These are phyloP conservation scores for Aleiodes leptofemur DNA, from an alignment of 2,888 invertebrate genomes.

Conservation along the genomic window DNA sequence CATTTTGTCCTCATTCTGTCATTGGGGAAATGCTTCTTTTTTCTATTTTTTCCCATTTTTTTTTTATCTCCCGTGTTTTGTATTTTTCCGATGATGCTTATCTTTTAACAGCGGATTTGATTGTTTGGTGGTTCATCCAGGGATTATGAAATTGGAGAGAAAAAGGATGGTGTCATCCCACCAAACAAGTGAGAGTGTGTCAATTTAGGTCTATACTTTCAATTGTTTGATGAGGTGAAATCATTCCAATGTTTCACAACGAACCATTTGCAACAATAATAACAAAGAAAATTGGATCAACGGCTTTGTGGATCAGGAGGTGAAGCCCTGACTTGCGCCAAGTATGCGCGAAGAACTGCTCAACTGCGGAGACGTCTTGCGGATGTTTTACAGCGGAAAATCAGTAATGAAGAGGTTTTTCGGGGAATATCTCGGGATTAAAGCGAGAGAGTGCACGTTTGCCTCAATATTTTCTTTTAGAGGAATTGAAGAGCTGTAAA, in stretches of 20 bases:
- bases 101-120: slow-evolving; percentile 27
- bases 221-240: slow-evolving; percentile 76
- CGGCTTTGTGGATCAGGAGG: too few species aligned
- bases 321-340: too few species aligned
- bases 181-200: slow-evolving; percentile 76
- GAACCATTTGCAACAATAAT: not conserved
- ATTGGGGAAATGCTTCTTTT: slow-evolving; percentile 8
- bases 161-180: slow-evolving; percentile 73
- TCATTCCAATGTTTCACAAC: slow-evolving; percentile 64
- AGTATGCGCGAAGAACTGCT: too few species aligned
- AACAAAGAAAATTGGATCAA: not conserved
- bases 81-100: slow-evolving; percentile 14
- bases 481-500: too few species aligned
- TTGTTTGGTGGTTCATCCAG: slow-evolving; percentile 35
- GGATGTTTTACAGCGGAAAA: too few species aligned
- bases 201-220: slow-evolving; percentile 75
- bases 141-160: slow-evolving; percentile 37
- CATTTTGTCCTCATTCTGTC: slow-evolving; percentile 45
- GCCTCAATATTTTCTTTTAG: too few species aligned
- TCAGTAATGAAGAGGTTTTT: too few species aligned
- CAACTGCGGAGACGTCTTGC: too few species aligned
- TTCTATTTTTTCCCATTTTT: slow-evolving; percentile 9
- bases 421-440: too few species aligned
- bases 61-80: not conserved
- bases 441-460: too few species aligned